Evolutionary conservation across 2,888 invertebrate genomes (phyloP).

Genomic region (Tetanocera ferruginea): DNA sequence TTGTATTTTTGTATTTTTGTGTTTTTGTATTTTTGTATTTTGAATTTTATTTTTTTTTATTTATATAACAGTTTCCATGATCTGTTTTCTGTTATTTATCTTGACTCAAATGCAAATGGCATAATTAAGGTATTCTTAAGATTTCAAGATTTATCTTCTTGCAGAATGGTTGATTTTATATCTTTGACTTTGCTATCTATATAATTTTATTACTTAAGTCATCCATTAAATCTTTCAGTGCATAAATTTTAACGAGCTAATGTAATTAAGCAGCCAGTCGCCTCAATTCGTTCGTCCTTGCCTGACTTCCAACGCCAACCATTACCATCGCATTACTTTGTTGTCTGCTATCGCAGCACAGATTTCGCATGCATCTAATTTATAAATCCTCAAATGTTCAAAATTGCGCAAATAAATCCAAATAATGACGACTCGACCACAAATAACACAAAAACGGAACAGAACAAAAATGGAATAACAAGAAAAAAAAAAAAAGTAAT

Average conservation of each 20-base stretch:
- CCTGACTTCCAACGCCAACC: not conserved
- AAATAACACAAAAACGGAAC: not conserved
- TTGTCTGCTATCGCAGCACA: not conserved
- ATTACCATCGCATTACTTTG: not conserved
- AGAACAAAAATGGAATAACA: not conserved
- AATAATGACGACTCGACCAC: conserved; percentile 18
- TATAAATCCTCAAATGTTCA: conserved; percentile 13
- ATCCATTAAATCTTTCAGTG: not conserved
- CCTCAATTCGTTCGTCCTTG: not conserved
- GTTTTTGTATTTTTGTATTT: too few species aligned
- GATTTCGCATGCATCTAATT: conserved; percentile 14
- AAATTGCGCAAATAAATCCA: conserved; percentile 22
- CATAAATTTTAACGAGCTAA: not conserved
- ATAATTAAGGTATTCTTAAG: too few species aligned
- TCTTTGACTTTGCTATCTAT: too few species aligned
- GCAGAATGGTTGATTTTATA: too few species aligned
- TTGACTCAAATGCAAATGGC: too few species aligned
- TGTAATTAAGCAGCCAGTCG: not conserved
- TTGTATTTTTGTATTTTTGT: too few species aligned
- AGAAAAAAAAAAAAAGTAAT: too few species aligned
- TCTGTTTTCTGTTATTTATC: too few species aligned
- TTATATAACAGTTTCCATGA: too few species aligned
- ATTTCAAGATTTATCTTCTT: too few species aligned
- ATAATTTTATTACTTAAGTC: too few species aligned
- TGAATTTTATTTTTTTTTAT: too few species aligned